Base-by-base conservation (phyloP, 2,797 vertebrate species). In the Leucoraja ocellata region DNA sequence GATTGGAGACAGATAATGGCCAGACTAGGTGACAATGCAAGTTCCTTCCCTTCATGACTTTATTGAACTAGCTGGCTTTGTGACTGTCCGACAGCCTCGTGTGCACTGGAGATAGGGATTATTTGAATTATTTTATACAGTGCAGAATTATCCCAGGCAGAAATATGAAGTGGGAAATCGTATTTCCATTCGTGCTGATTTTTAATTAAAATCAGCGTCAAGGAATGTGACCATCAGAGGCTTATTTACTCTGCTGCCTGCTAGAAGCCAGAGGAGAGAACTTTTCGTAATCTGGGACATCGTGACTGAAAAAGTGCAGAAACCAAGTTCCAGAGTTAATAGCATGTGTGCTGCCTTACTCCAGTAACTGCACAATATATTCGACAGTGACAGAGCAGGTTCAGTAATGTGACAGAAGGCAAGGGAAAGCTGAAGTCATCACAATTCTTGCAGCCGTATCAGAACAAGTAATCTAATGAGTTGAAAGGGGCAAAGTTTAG, bases 101-200 rank as follows among this genome's bases (percentile, higher is more conserved):
- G 65, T 11, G 16, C 65, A 68, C 65, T 68, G 3, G 65, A 11
- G 65, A 68, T 68, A 68, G 16, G 16, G 65, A 68, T 16, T 68
- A 68, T 68, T 68, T 68, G 65, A 68, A 68, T 68, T 68, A 68
- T 68, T 16, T 16, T 68, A 68, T 68, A 16, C 65, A 11, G 16
- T 68, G 65, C 65, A 16, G 65, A 68, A 68, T 68, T 68, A 68
- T 68, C 4, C 65, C 65, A 68, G 65, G 4, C 4, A 61, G 81
- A 88, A 65, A 32, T 88, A 65, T 65, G 28, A 68, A 88, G 6
- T 88, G 84, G 84, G 61, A 88, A 88, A 88, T 88, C n/a, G 11
- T 36, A 32, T 68, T 36, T 88, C 84, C n/a, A 86, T 10, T 86
- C 3, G 16, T 63, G 32, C 7, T 88, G 84, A 88, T 10, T 16